Base-by-base conservation (phyloP, 30 jellyfish, hydroid and myxozoan species). In the Aurelia coerulea region DNA sequence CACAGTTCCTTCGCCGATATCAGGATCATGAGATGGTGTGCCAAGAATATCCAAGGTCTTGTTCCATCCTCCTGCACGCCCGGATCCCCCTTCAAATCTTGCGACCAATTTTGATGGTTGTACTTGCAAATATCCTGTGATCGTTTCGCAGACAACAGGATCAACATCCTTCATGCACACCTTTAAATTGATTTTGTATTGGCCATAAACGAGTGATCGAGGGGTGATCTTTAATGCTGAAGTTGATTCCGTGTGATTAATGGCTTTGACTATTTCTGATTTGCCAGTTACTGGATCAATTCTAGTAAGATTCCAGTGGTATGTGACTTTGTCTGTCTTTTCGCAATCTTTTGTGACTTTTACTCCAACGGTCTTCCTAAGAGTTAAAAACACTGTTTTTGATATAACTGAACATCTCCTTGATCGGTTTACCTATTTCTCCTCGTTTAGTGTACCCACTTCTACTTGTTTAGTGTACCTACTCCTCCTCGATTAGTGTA, bases 61-160 rank as follows among this genome's bases (percentile, higher is more conserved):
- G 37, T 88, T 84, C 74, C 80, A 65, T 29, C 97, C 97, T 11
- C 66, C 95, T 19, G 99, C 99, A 16, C 95, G 91, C 2, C 97
- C 99, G 18, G 83, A 60, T 9, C 99, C 99, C 9, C 97, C 99
- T 11, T 31, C 86, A 59, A 94, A 89, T n/a, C 35, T 51, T 13
- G 93, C 93, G 1, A 79, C 78, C n/a, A 94, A 77, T 13, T n/a
- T 74, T 10, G 97, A 83, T 10, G 92, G 96, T 15, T 39, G 65
- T 18, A 88, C 75, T 31, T 62, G 73, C 37, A 94, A 9, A 73
- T 94, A 94, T 4, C 97, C 97, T 15, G 19, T 66, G 65, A 94
- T 79, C 17, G 83, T n/a, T 2, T 74, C 14, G 33, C 78, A 64
- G 15, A 88, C 91, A 5, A 88, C 85, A 46, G 96, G 80, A 4